These are phyloP conservation scores for Cataglyphis rosenhaueri DNA, from an alignment of 2,888 invertebrate species.

Conservation along the genomic window DNA sequence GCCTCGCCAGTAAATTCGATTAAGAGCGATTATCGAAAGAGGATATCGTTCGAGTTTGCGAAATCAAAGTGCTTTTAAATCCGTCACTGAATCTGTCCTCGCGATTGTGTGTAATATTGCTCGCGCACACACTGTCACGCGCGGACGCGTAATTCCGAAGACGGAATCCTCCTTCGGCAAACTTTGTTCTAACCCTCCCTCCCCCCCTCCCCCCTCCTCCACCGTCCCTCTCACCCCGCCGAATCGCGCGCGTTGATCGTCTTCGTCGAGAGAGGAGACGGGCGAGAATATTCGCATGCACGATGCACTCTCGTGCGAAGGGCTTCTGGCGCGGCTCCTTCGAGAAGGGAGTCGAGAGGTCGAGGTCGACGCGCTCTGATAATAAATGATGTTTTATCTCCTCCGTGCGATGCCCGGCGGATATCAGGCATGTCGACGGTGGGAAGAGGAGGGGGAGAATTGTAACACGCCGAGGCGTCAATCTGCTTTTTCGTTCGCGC, in stretches of 20 bases:
- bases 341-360: slow-evolving; percentile 13
- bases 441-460: slow-evolving; percentile 42
- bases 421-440: slow-evolving; percentile 32
- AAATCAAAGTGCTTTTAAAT: slow-evolving; percentile 5
- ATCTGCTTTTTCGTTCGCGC: slow-evolving; percentile 69
- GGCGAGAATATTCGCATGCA: neutral
- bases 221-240: neutral
- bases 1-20: neutral
- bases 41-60: neutral
- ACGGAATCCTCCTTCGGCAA: neutral
- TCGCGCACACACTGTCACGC: slow-evolving; percentile 42
- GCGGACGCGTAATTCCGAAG: slow-evolving; percentile 17
- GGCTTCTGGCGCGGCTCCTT: neutral
- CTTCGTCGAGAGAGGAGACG: neutral
- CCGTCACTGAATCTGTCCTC: slow-evolving; percentile 26
- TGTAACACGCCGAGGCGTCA: slow-evolving; percentile 59
- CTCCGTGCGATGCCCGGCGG: slow-evolving; percentile 45
- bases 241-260: slow-evolving; percentile 24
- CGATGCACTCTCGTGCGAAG: slow-evolving; percentile 21
- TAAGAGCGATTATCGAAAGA: neutral
- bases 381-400: slow-evolving; percentile 53
- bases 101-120: slow-evolving; percentile 43
- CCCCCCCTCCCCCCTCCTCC: neutral
- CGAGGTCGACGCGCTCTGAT: slow-evolving; percentile 45
- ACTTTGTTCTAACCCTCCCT: neutral